A percentile compares a stretch with the other conserved stretches of the same genome.
These are phyloP conservation scores for Genyomyrus donnyi DNA, from an alignment of 2,113 vertebrate genomes.

Conservation along the genomic window DNA sequence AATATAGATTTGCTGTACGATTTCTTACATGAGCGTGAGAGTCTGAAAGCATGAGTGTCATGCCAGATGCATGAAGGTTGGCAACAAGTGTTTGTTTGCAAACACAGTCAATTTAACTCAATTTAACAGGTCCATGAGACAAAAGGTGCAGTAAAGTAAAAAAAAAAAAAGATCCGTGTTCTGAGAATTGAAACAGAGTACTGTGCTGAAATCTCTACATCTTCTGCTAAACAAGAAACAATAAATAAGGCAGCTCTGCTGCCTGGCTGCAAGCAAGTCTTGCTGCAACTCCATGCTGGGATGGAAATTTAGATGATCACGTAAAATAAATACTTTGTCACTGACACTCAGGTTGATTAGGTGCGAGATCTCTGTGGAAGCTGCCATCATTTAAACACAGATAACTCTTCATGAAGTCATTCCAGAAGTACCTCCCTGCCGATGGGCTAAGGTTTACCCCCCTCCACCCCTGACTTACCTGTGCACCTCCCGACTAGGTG, in stretches of 20 bases:
- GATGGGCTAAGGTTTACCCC: not conserved
- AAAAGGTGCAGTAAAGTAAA: not conserved
- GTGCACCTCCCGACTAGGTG: slow-evolving; percentile 61
- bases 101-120: not conserved
- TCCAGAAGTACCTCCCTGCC: not conserved
- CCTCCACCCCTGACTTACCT: not conserved
- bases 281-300: not conserved
- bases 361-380: not conserved
- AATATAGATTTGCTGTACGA: not conserved
- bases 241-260: not conserved
- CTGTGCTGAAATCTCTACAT: not conserved
- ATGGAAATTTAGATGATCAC: not conserved
- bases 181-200: not conserved
- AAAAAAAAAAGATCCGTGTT: not conserved
- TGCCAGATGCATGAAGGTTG: not conserved
- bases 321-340: not conserved
- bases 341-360: not conserved
- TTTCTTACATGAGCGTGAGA: not conserved
- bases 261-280: not conserved
- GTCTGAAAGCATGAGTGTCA: not conserved
- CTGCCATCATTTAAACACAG: not conserved
- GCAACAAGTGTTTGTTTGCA: not conserved
- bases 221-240: not conserved
- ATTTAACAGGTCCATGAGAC: not conserved
- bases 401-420: not conserved